Conservation (phyloP, 2,888 invertebrate species). For the Bellardia bayeri region DNA sequence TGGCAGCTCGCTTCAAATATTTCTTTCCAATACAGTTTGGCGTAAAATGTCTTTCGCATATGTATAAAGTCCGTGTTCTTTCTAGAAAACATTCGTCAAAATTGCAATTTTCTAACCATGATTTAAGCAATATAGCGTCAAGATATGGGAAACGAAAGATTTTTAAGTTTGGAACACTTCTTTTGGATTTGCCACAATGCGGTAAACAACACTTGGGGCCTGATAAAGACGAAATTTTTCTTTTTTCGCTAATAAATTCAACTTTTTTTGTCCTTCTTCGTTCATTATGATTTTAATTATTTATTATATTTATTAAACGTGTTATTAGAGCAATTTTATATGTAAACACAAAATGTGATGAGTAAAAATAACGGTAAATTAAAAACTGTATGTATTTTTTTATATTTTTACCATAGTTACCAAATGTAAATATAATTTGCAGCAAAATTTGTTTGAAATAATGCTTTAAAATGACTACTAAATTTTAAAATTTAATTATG, state of each 20-base stretch:
- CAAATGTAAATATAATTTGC: no score
- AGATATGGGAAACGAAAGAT: conserved; percentile 7
- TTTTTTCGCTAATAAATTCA: not conserved
- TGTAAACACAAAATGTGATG: no score
- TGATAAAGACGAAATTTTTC: conserved; percentile 4
- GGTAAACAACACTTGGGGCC: conserved; percentile 17
- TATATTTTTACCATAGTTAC: no score
- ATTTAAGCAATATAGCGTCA: not conserved
- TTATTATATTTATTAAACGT: not conserved
- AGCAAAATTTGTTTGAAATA: no score
- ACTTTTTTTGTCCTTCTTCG: not conserved
- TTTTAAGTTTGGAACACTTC: conserved; percentile 10
- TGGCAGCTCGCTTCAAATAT: conserved; percentile 17
- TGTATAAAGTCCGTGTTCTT: conserved; percentile 1
- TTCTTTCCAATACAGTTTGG: not conserved
- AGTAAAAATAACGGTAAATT: no score
- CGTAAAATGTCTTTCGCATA: not conserved
- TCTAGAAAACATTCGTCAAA: not conserved
- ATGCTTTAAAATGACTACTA: no score
- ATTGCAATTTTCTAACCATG: conserved; percentile 2
- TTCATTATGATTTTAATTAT: conserved; percentile 18
- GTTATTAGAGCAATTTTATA: no score
- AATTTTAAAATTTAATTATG: no score
- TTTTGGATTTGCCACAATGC: conserved; percentile 15
- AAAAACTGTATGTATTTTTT: no score